Conservation (phyloP, 2,113 vertebrate species). For the Ceyx melanurus region DNA sequence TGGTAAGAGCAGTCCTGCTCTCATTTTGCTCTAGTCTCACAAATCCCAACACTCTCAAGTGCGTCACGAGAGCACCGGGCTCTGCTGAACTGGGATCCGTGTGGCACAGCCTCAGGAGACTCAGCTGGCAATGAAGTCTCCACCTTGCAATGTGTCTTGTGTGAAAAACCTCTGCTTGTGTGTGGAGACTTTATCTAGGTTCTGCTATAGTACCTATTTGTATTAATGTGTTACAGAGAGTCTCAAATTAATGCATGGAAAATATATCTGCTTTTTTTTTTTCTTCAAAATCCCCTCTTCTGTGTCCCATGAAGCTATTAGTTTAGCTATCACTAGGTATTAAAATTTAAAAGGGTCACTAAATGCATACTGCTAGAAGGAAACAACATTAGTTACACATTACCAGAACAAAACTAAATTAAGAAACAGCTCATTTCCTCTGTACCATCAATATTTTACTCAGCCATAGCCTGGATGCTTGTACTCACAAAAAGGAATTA, state of each 20-base stretch:
- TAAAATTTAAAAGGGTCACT: slow-evolving; percentile 69
- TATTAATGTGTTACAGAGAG: background rate
- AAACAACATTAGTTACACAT: slow-evolving; percentile 73
- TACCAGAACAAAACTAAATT: slow-evolving; percentile 77
- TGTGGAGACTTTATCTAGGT: background rate
- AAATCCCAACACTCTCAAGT: background rate
- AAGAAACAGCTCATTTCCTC: slow-evolving; percentile 76
- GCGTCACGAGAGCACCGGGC: background rate
- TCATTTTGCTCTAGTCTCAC: background rate
- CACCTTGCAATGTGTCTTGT: background rate
- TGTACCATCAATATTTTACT: slow-evolving; percentile 72
- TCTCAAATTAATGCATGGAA: background rate
- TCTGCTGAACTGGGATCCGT: background rate
- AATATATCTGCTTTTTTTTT: background rate
- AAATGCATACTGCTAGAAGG: slow-evolving; percentile 68
- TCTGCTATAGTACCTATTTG: background rate
- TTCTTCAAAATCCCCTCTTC: background rate
- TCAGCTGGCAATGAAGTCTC: background rate
- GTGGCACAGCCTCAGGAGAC: background rate
- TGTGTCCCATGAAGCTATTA: slow-evolving; percentile 43
- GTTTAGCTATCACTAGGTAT: slow-evolving; percentile 56
- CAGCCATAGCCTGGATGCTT: slow-evolving; percentile 59
- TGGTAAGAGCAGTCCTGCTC: background rate
- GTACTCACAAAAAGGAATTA: slow-evolving; percentile 64
- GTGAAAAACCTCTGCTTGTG: background rate